Percentiles rank a stretch among this genome's conserved stretches.
phyloP scores from a whole-genome alignment of 30 jellyfish, hydroid and myxozoan species.

The Turritopsis dohrnii region DNA sequence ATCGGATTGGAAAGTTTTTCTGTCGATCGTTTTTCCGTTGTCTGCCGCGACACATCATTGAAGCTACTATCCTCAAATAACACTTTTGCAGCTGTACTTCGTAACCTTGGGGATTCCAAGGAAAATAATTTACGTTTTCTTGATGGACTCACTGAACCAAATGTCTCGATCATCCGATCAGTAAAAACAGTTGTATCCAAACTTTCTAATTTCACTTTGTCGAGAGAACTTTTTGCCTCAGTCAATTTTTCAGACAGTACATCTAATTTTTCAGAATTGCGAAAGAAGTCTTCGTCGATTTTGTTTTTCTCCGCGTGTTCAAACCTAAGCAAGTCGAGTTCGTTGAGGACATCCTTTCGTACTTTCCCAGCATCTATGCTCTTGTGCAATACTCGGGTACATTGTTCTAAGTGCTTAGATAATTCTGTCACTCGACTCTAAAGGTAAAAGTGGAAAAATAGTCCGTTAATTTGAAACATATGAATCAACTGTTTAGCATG shows the following conservation, averaged over 20 bases:
- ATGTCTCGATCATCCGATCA: conserved; percentile 35
- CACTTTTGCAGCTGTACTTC: background rate
- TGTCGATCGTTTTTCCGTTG: background rate
- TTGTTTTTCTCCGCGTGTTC: conserved; percentile 56
- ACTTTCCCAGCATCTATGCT: conserved; percentile 45
- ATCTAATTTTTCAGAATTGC: conserved; percentile 54
- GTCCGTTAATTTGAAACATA: background rate
- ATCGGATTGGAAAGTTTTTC: conserved; percentile 27
- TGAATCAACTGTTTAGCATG: background rate
- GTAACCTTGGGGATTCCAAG: background rate
- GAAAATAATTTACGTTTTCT: conserved; percentile 17
- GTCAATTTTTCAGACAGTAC: conserved; percentile 46
- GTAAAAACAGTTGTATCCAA: conserved; percentile 46
- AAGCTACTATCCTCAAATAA: background rate
- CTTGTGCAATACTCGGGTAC: conserved; percentile 49
- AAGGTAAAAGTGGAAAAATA: background rate
- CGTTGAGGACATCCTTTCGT: conserved; percentile 43
- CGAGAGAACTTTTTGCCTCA: conserved; percentile 69
- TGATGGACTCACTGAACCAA: conserved; percentile 19
- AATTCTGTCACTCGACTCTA: conserved; percentile 50
- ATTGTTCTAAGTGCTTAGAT: conserved; percentile 64
- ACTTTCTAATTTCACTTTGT: conserved; percentile 50
- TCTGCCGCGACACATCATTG: background rate
- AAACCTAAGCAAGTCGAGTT: conserved; percentile 43
- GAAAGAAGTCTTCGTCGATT: conserved; percentile 52